Conservation (phyloP, 1,140 invertebrate species). For the Papilio machaon region DNA sequence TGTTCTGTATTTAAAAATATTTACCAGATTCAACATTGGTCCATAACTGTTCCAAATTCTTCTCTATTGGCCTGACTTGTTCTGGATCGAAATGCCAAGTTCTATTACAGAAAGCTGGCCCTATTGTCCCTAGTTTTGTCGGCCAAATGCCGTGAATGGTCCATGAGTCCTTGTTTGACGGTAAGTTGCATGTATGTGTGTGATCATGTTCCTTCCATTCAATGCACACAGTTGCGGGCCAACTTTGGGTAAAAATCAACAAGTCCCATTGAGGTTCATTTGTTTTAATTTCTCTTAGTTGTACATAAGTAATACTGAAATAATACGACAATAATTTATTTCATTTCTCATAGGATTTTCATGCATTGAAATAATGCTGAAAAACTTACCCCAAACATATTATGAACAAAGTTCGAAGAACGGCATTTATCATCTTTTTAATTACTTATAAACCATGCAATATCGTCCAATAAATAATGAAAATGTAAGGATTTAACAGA, state of each 20-base stretch:
- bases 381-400: conserved; percentile 23
- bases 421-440: conserved; percentile 24
- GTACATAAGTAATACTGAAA: conserved; percentile 48
- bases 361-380: background rate
- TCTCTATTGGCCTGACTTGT: conserved; percentile 83
- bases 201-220: conserved; percentile 85
- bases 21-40: conserved; percentile 86
- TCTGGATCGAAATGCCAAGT: conserved; percentile 85
- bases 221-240: conserved; percentile 89
- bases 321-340: conserved; percentile 24
- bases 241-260: conserved; percentile 90
- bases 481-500: background rate
- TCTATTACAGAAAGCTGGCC: conserved; percentile 87
- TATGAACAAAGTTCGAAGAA: conserved; percentile 14
- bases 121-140: conserved; percentile 85
- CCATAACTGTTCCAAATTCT: conserved; percentile 86
- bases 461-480: background rate
- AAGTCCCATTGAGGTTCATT: conserved; percentile 84
- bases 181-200: conserved; percentile 85
- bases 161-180: conserved; percentile 85
- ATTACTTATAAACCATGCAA: conserved; percentile 1
- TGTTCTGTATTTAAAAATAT: background rate
- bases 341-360: background rate
- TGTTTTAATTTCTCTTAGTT: conserved; percentile 36
- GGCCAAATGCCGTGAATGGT: conserved; percentile 94